Evolutionary conservation across 2,113 vertebrate species (phyloP).

Genomic region (cat (Felis catus)): DNA sequence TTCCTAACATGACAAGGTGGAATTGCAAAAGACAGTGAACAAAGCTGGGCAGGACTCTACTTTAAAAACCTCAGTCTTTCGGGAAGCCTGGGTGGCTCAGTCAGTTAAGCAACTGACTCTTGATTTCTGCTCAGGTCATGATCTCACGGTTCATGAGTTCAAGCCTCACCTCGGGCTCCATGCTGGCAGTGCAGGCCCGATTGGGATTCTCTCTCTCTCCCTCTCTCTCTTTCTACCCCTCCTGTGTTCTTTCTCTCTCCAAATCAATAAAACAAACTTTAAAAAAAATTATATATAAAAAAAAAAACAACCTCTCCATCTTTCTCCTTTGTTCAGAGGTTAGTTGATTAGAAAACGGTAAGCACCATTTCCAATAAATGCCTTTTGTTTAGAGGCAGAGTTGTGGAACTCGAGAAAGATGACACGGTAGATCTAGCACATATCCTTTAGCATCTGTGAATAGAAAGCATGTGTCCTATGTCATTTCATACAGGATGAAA

Average conservation of each 20-base stretch:
- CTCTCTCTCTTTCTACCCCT: too few species aligned
- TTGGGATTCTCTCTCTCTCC: too few species aligned
- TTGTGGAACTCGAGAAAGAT: neutral
- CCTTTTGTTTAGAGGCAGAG: neutral
- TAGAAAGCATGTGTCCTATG: neutral
- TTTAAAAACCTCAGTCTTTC: neutral
- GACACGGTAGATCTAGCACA: neutral
- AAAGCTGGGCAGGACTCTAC: neutral
- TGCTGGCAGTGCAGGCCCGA: too few species aligned
- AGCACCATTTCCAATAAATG: slow-evolving; percentile 7
- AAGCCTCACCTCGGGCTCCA: too few species aligned
- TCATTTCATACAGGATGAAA: neutral
- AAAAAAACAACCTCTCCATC: too few species aligned
- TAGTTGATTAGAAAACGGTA: neutral
- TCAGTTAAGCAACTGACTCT: too few species aligned
- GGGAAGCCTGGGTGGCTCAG: too few species aligned
- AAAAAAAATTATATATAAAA: too few species aligned
- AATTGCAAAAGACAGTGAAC: neutral
- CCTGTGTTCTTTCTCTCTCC: too few species aligned
- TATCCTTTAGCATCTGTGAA: neutral
- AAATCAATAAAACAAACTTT: too few species aligned
- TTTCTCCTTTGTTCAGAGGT: neutral
- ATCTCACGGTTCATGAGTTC: too few species aligned
- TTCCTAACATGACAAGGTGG: slow-evolving; percentile 37
- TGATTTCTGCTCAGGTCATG: too few species aligned